These are phyloP conservation scores for Nomia melanderi DNA, from an alignment of 1,140 invertebrate genomes.

Conservation along the genomic window DNA sequence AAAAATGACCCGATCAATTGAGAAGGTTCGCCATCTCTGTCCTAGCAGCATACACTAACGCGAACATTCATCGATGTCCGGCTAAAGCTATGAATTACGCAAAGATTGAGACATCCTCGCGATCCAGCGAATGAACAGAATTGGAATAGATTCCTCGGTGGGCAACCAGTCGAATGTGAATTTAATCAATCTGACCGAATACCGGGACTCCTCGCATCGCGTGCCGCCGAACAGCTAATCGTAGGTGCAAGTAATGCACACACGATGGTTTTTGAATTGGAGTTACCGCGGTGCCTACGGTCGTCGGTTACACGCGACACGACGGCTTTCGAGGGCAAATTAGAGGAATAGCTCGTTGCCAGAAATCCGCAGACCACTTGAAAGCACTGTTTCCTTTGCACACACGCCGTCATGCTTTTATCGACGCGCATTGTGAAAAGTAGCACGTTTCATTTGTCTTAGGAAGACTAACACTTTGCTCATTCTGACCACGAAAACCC, in stretches of 20 bases:
- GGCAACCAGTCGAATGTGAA: conserved; percentile 21
- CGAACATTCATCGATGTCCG: too few relatives aligned
- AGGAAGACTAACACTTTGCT: too few relatives aligned
- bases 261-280: conserved; percentile 46
- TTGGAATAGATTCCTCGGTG: conserved; percentile 14
- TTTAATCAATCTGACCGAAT: conserved; percentile 42
- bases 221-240: conserved; percentile 45
- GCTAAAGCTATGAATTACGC: too few relatives aligned
- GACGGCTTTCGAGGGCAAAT: conserved; percentile 21
- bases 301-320: conserved; percentile 45
- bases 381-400: conserved; percentile 30
- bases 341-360: conserved; percentile 31
- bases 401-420: background rate
- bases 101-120: background rate
- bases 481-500: too few relatives aligned
- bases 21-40: too few relatives aligned
- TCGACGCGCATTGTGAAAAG: background rate
- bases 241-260: conserved; percentile 28
- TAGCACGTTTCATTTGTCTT: too few relatives aligned
- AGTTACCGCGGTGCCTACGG: conserved; percentile 33
- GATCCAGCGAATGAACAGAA: conserved; percentile 21
- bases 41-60: too few relatives aligned
- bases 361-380: conserved; percentile 37
- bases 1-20: too few relatives aligned
- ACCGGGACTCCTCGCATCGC: conserved; percentile 16